A percentile compares a stretch with the other conserved stretches of the same genome.
Evolutionary conservation across 2,113 vertebrate genomes (phyloP).

Genomic region (Danionella cerebrum): DNA sequence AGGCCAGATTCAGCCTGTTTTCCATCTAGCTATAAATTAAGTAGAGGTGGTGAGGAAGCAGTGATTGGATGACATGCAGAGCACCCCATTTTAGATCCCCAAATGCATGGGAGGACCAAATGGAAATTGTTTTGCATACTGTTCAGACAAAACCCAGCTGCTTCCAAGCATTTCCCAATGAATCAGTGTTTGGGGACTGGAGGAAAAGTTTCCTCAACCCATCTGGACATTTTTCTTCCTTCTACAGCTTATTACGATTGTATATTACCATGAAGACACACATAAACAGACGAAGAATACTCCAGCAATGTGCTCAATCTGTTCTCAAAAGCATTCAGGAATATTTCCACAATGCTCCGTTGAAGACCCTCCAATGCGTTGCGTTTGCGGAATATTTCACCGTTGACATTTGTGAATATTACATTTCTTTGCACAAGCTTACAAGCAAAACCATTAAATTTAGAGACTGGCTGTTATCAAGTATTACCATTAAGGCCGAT

Average conservation of each 20-base stretch:
- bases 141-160: conserved; percentile 1
- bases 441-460: conserved; percentile 1
- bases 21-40: conserved; percentile 28
- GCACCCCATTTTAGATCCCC: conserved; percentile 10
- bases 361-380: background rate
- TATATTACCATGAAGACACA: background rate
- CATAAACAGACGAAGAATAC: background rate
- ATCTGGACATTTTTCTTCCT: conserved; percentile 16
- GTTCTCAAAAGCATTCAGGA: background rate
- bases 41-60: conserved; percentile 17
- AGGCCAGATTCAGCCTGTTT: conserved; percentile 19
- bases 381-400: background rate
- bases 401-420: background rate
- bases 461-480: background rate
- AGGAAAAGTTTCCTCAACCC: conserved; percentile 10
- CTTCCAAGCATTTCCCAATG: conserved; percentile 1
- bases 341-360: background rate
- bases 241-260: background rate
- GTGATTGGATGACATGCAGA: conserved; percentile 13
- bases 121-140: conserved; percentile 24
- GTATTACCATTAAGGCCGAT: background rate
- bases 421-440: background rate
- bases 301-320: background rate
- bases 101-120: conserved; percentile 21
- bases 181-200: conserved; percentile 9